Percentiles rank a stretch among this genome's conserved stretches.
phyloP scores from a whole-genome alignment of 2,888 invertebrate species.

The Fabriciana adippe region DNA sequence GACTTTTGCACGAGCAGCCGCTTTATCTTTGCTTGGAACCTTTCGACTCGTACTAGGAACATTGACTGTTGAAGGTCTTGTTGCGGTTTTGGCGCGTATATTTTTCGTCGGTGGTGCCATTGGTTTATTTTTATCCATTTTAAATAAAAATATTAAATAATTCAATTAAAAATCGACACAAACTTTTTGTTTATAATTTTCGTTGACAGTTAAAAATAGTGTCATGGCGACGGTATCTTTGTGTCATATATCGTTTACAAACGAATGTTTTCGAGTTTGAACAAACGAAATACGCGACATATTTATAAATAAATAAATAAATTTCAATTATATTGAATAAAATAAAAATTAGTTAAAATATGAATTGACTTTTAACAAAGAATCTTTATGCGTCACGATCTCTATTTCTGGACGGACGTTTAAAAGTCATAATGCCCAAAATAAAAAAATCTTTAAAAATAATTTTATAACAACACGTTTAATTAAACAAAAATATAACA shows the following conservation, averaged over 20 bases:
- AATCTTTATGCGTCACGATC: not conserved
- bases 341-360: not conserved
- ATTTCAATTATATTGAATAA: not conserved
- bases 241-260: not conserved
- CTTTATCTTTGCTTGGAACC: conserved; percentile 41
- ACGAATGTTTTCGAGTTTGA: not conserved
- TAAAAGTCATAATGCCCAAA: not conserved
- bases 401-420: conserved; percentile 1
- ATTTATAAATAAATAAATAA: not conserved
- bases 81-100: conserved; percentile 46
- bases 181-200: conserved; percentile 13
- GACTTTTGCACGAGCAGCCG: conserved; percentile 45
- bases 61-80: conserved; percentile 52
- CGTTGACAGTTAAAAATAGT: conserved; percentile 55
- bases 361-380: not conserved
- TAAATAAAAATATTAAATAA: conserved; percentile 5
- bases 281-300: not conserved
- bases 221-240: conserved; percentile 58
- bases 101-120: conserved; percentile 51
- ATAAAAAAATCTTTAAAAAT: not conserved
- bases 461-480: too few species aligned
- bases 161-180: conserved; percentile 4
- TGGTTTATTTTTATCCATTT: conserved; percentile 57
- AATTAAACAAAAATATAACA: too few species aligned
- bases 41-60: conserved; percentile 33